A percentile compares a stretch with the other conserved stretches of the same genome.
Evolutionary conservation across 2,888 invertebrate genomes (phyloP).

Genomic region (Agrypnus murinus): DNA sequence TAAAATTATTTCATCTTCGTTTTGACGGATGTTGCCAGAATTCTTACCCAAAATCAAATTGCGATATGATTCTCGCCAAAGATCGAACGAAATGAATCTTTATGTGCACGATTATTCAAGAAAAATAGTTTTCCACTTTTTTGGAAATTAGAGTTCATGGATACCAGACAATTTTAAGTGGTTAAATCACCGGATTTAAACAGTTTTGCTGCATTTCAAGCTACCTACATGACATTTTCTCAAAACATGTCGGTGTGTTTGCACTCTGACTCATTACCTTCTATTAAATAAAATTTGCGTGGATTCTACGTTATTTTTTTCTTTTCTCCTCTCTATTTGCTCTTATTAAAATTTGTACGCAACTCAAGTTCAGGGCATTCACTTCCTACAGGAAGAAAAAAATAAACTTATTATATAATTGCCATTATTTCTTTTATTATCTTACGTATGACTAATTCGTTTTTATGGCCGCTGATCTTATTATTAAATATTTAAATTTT

Average conservation of each 20-base stretch:
- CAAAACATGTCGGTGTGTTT: conserved; percentile 34
- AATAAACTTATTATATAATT: conserved; percentile 22
- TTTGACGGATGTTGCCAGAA: no score
- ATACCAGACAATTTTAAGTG: not conserved
- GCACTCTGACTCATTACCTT: conserved; percentile 43
- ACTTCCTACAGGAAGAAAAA: conserved; percentile 44
- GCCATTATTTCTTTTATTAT: not conserved
- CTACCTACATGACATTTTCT: conserved; percentile 3
- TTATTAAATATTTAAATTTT: no score
- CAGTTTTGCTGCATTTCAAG: conserved; percentile 6
- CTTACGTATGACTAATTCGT: not conserved
- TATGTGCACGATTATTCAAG: no score
- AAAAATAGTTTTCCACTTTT: no score
- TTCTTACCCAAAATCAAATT: no score
- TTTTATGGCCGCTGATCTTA: not conserved
- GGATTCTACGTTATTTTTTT: conserved; percentile 9
- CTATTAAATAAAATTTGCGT: conserved; percentile 34
- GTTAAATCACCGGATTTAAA: conserved; percentile 11
- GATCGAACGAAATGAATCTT: no score
- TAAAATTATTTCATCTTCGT: no score
- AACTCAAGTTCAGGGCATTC: conserved; percentile 11
- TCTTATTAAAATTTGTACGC: no score
- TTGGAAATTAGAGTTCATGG: no score
- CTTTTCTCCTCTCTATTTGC: no score
- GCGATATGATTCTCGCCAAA: no score